These are phyloP conservation scores for Camptogramma bilineatum DNA, from an alignment of 2,888 invertebrate genomes.

Conservation along the genomic window DNA sequence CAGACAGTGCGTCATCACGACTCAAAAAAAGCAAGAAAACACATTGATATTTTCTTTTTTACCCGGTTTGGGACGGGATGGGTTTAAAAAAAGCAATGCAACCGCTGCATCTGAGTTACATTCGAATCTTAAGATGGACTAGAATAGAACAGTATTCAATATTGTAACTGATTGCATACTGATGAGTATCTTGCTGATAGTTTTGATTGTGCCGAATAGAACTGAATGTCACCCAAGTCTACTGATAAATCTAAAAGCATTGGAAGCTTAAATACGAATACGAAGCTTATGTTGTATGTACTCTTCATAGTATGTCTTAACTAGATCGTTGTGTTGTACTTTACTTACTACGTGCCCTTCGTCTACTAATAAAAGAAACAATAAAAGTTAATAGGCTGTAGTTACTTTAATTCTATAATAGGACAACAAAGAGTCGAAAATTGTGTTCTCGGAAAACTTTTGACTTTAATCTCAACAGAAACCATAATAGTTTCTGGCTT, in stretches of 20 bases:
- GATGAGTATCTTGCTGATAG: slow-evolving; percentile 13
- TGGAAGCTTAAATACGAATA: neutral
- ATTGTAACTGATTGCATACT: slow-evolving; percentile 24
- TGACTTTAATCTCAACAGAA: neutral
- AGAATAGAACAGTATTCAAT: slow-evolving; percentile 25
- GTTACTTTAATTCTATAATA: slow-evolving; percentile 25
- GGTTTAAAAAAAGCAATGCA: slow-evolving; percentile 56
- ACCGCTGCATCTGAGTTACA: slow-evolving; percentile 41
- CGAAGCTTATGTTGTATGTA: neutral
- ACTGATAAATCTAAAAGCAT: neutral
- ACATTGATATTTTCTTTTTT: slow-evolving; percentile 64
- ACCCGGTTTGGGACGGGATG: slow-evolving; percentile 48
- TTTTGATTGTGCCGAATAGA: neutral
- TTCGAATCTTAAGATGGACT: slow-evolving; percentile 34
- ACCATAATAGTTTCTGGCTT: slow-evolving; percentile 17
- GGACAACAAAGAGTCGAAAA: slow-evolving; percentile 26
- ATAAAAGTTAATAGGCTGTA: slow-evolving; percentile 31
- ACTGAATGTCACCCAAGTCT: neutral
- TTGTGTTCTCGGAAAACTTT: slow-evolving; percentile 19
- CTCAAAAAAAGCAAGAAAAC: slow-evolving; percentile 57
- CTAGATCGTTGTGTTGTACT: neutral
- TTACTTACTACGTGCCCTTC: neutral
- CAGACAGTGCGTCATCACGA: slow-evolving; percentile 77
- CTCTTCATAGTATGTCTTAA: neutral
- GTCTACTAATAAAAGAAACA: slow-evolving; percentile 17